Evolutionary conservation across 2,797 vertebrate genomes (phyloP).

Genomic region (Eupleurogrammus muticus): DNA sequence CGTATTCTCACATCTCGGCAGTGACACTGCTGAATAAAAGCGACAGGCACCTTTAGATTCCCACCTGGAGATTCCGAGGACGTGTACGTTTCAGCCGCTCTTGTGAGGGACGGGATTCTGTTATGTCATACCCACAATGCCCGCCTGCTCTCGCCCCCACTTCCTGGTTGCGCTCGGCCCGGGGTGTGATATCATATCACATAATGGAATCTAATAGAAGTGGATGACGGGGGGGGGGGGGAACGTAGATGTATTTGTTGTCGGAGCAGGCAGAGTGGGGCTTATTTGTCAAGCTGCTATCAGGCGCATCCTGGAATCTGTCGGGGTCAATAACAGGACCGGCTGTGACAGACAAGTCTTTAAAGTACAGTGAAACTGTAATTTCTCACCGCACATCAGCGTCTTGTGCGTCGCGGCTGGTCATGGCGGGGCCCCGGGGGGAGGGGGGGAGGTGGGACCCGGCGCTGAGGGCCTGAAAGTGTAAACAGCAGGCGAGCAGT

Average conservation of each 20-base stretch:
- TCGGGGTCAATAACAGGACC: constrained; percentile 76
- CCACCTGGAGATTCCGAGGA: constrained; percentile 17
- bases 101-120: constrained; percentile 12
- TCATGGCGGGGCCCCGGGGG: constrained; percentile 58
- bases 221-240: constrained; percentile 48
- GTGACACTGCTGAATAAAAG: neutral
- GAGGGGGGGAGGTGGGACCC: constrained; percentile 30
- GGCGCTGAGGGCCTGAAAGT: constrained; percentile 15
- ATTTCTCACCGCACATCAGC: constrained; percentile 47
- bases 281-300: constrained; percentile 78
- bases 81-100: neutral
- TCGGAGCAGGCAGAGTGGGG: constrained; percentile 49
- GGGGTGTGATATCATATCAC: constrained; percentile 69
- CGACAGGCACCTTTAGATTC: constrained; percentile 14
- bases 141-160: constrained; percentile 28
- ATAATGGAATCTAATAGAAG: constrained; percentile 75
- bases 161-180: constrained; percentile 46
- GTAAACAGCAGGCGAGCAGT: constrained; percentile 40
- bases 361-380: constrained; percentile 55
- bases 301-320: constrained; percentile 63
- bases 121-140: constrained; percentile 35
- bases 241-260: constrained; percentile 68
- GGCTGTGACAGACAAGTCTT: constrained; percentile 55
- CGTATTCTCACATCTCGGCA: neutral
- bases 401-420: constrained; percentile 34